Evolutionary conservation across 2,888 invertebrate species (phyloP).

Genomic region (Brenthis daphne): DNA sequence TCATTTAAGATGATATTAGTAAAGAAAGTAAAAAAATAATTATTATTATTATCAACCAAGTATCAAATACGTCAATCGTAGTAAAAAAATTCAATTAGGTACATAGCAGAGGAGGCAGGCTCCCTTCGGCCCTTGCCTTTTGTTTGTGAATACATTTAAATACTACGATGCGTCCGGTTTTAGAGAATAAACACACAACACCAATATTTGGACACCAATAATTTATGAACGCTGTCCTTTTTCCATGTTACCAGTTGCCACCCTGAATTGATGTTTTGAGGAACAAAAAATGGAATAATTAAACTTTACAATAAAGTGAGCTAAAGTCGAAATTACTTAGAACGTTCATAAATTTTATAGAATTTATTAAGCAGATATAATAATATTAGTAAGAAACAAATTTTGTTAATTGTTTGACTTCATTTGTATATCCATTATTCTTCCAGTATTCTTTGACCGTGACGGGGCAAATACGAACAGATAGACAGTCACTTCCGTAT

Average conservation of each 20-base stretch:
- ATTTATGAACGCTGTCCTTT: slow-evolving; percentile 61
- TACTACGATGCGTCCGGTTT: slow-evolving; percentile 68
- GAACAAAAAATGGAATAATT: slow-evolving; percentile 11
- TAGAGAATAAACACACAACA: slow-evolving; percentile 60
- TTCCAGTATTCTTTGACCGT: too few species aligned
- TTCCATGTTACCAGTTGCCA: slow-evolving; percentile 37
- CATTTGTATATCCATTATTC: too few species aligned
- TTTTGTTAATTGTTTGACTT: too few species aligned
- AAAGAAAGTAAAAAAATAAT: neutral
- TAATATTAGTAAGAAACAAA: too few species aligned
- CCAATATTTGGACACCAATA: slow-evolving; percentile 68
- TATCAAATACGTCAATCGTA: slow-evolving; percentile 52
- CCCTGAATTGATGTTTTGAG: slow-evolving; percentile 17
- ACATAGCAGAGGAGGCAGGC: slow-evolving; percentile 63
- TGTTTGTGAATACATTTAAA: slow-evolving; percentile 80
- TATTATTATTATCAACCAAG: slow-evolving; percentile 43
- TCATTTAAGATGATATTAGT: too few species aligned
- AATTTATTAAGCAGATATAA: too few species aligned
- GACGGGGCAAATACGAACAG: too few species aligned
- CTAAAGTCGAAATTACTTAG: neutral
- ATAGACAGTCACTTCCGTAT: too few species aligned
- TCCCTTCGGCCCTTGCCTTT: slow-evolving; percentile 70
- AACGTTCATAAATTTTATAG: neutral
- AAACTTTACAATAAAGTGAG: neutral
- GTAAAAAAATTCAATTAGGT: slow-evolving; percentile 72